Conservation (phyloP, 2,888 invertebrate genomes). For the Agonopterix heracliana region DNA sequence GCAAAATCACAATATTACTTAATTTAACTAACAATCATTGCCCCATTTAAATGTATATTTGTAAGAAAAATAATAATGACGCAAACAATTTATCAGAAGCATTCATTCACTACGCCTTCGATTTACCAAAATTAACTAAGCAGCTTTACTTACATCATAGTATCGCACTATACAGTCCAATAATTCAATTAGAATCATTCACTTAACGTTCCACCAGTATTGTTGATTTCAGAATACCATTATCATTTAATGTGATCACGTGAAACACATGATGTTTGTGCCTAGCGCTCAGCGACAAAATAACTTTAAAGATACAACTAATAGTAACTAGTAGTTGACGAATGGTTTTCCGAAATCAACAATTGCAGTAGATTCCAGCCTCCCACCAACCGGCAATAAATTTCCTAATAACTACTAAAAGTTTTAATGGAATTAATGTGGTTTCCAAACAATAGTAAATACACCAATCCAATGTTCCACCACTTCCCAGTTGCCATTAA, state of each 20-base stretch:
- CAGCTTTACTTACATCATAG: conserved; percentile 15
- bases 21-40: conserved; percentile 11
- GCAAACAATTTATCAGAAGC: conserved; percentile 3
- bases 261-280: too few relatives aligned
- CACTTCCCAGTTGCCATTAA: too few relatives aligned
- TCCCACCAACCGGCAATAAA: not conserved
- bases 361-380: not conserved
- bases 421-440: not conserved
- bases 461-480: not conserved
- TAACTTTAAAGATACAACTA: too few relatives aligned
- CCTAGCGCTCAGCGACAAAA: too few relatives aligned
- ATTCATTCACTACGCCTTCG: conserved; percentile 2
- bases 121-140: conserved; percentile 13
- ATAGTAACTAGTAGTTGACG: too few relatives aligned
- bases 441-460: not conserved
- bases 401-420: not conserved
- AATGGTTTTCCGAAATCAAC: too few relatives aligned
- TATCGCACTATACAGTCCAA: conserved; percentile 17
- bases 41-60: conserved; percentile 6
- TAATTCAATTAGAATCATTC: not conserved
- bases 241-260: too few relatives aligned
- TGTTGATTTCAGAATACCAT: too few relatives aligned
- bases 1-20: conserved; percentile 17
- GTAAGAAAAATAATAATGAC: conserved; percentile 5
- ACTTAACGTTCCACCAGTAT: not conserved